These are phyloP conservation scores for Scarus forsteni DNA, from an alignment of 2,797 vertebrate genomes.

Conservation along the genomic window DNA sequence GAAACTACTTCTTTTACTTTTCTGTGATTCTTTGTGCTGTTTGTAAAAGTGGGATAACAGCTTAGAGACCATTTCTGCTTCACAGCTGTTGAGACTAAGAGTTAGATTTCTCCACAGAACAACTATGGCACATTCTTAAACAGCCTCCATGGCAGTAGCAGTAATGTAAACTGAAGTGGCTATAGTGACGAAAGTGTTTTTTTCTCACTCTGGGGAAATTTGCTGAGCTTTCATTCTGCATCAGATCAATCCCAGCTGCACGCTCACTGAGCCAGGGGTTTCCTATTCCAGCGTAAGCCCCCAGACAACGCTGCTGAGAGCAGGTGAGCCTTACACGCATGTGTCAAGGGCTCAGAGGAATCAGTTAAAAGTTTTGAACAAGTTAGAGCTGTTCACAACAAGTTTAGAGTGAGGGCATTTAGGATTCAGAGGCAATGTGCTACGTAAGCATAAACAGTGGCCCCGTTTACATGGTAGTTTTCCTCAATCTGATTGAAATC, in stretches of 20 bases:
- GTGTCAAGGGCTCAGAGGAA: not conserved
- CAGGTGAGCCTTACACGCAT: not conserved
- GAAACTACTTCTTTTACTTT: not conserved
- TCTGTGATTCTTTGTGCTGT: not conserved
- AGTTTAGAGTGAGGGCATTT: not conserved
- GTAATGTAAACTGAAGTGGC: constrained; percentile 9
- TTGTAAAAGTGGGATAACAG: not conserved
- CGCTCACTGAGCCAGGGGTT: not conserved
- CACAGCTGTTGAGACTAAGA: not conserved
- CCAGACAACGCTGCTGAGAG: not conserved
- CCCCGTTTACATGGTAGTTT: too few species aligned
- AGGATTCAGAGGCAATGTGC: not conserved
- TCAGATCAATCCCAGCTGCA: constrained; percentile 3
- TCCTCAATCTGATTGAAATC: too few species aligned
- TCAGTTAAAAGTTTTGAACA: constrained; percentile 2
- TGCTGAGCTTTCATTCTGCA: constrained; percentile 23
- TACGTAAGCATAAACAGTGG: too few species aligned
- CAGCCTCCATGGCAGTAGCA: constrained; percentile 16
- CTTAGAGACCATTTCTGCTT: not conserved
- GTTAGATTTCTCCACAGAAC: not conserved
- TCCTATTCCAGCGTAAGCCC: not conserved
- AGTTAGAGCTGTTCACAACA: not conserved
- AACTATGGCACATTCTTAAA: too few species aligned
- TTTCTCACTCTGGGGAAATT: constrained; percentile 3
- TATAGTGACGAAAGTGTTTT: not conserved